phyloP scores from a whole-genome alignment of 2,888 invertebrate species.

The Napeogenes sylphis region DNA sequence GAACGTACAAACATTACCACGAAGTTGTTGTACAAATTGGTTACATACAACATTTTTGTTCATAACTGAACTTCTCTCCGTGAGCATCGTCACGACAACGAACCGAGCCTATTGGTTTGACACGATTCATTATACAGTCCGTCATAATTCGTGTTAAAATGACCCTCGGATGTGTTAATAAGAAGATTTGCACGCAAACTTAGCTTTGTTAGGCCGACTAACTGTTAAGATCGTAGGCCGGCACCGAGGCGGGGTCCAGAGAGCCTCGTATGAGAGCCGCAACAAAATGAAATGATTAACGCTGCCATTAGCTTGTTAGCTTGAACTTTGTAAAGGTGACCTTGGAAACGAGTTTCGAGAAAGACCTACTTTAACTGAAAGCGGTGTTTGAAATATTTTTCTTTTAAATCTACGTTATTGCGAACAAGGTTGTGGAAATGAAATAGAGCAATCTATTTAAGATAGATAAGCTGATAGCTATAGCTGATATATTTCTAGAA shows the following conservation, averaged over 20 bases:
- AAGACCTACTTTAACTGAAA: background rate
- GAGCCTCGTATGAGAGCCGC: too few species aligned
- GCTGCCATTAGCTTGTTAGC: slow-evolving; percentile 13
- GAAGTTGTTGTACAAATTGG: too few species aligned
- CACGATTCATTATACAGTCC: slow-evolving; percentile 16
- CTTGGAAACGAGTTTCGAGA: slow-evolving; percentile 14
- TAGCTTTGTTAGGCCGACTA: slow-evolving; percentile 12
- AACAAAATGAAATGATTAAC: slow-evolving; percentile 2
- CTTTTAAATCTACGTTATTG: too few species aligned
- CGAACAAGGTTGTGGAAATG: too few species aligned
- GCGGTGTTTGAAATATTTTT: too few species aligned
- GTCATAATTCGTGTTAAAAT: slow-evolving; percentile 21
- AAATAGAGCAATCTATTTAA: too few species aligned
- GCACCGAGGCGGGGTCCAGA: background rate
- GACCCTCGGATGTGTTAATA: slow-evolving; percentile 24
- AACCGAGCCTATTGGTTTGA: slow-evolving; percentile 14
- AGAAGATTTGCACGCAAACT: slow-evolving; percentile 20
- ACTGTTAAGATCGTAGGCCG: slow-evolving; percentile 17
- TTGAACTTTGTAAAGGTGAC: slow-evolving; percentile 16
- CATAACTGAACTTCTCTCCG: slow-evolving; percentile 9
- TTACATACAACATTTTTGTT: too few species aligned
- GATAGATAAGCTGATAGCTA: too few species aligned
- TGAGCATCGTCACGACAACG: slow-evolving; percentile 18
- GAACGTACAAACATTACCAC: too few species aligned
- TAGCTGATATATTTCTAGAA: too few species aligned